phyloP scores from a whole-genome alignment of 2,888 invertebrate species.

The Alviniconcha strummeri region DNA sequence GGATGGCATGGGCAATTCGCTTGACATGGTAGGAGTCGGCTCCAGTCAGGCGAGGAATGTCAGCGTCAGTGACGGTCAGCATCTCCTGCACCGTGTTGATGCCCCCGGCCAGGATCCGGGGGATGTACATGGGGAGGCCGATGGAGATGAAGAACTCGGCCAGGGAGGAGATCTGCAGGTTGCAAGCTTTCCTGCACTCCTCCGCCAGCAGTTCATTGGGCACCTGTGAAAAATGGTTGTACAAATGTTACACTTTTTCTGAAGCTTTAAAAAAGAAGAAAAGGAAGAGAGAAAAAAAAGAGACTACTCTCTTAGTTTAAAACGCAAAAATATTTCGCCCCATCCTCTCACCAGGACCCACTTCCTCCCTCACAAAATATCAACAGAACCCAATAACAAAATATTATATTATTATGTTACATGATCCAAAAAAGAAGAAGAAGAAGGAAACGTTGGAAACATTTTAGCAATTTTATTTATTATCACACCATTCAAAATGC shows the following conservation, averaged over 20 bases:
- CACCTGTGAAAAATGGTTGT: conserved; percentile 52
- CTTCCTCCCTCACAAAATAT: too few species aligned
- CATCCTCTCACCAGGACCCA: too few species aligned
- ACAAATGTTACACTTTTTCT: neutral
- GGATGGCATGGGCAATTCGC: conserved; percentile 66
- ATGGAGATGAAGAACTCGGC: conserved; percentile 70
- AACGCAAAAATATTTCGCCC: too few species aligned
- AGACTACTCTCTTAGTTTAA: too few species aligned
- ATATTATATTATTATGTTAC: too few species aligned
- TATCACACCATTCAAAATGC: too few species aligned
- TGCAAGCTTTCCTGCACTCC: conserved; percentile 65
- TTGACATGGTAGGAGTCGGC: conserved; percentile 64
- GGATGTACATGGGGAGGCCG: conserved; percentile 72
- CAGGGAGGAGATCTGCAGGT: conserved; percentile 68
- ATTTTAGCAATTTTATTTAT: too few species aligned
- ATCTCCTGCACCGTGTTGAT: conserved; percentile 60
- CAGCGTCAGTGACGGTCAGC: conserved; percentile 55
- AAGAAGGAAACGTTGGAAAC: too few species aligned
- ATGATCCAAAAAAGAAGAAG: too few species aligned
- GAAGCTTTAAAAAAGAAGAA: too few species aligned
- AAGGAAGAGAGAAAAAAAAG: too few species aligned
- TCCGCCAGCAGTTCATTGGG: conserved; percentile 69
- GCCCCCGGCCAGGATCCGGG: conserved; percentile 47
- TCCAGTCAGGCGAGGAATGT: conserved; percentile 59
- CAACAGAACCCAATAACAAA: too few species aligned